Evolutionary conservation across 2,113 vertebrate species (phyloP).

Genomic region (Dipodomys stephensi): DNA sequence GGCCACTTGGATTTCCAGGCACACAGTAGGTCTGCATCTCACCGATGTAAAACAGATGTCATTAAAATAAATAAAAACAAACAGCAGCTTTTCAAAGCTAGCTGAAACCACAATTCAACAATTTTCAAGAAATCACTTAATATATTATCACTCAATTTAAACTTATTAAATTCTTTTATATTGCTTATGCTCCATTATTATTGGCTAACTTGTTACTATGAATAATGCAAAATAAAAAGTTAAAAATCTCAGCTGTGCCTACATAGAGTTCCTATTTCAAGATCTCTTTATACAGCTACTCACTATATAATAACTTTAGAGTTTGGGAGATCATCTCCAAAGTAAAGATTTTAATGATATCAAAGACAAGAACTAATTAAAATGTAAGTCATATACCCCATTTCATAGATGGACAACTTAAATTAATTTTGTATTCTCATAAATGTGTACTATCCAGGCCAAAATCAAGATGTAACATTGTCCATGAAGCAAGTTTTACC

Average conservation of each 20-base stretch:
- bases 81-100: background rate
- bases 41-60: background rate
- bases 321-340: background rate
- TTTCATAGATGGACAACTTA: constrained; percentile 40
- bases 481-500: background rate
- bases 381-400: constrained; percentile 2
- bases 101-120: background rate
- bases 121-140: background rate
- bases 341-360: constrained; percentile 39
- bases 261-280: background rate
- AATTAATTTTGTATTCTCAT: constrained; percentile 35
- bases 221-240: background rate
- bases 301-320: background rate
- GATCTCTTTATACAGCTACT: background rate
- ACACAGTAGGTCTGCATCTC: background rate
- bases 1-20: background rate
- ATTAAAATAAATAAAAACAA: background rate
- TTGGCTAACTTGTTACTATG: background rate
- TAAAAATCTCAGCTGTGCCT: background rate
- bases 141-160: background rate
- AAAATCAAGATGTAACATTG: constrained; percentile 2
- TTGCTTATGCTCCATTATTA: background rate
- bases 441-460: constrained; percentile 7
- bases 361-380: constrained; percentile 26
- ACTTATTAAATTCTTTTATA: background rate